Base-by-base conservation (phyloP, 1,140 invertebrate genomes). In the Aphis craccivora region DNA sequence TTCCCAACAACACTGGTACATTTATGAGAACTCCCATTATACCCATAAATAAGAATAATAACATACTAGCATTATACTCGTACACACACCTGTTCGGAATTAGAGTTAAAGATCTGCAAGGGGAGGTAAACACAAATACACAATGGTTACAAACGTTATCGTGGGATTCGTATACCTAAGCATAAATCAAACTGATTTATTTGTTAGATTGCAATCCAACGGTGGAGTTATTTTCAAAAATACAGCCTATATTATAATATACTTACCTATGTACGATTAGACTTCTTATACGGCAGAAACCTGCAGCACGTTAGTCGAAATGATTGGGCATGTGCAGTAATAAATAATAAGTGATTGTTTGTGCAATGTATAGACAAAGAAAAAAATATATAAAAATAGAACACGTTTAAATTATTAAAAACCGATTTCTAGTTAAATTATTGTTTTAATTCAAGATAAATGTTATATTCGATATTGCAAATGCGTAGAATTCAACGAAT, bases 401-500 rank as follows among this genome's bases (percentile, higher is more conserved):
- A 76, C n/a, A n/a, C 18, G 18, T 76, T n/a, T 6, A n/a, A 67
- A 0, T n/a, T 6, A 67, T 67, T 67, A 67, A 14, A 67, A n/a
- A 18, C 60, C 30, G 7, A n/a, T 67, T 67, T 67, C 60, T 67
- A 22, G 14, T n/a, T 5, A 76, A 67, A 67, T 67, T 67, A n/a
- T 67, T 67, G n/a, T 76, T n/a, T 51, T n/a, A 18, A n/a, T 14
- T n/a, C 18, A n/a, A 76, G 60, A 76, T 76, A 76, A 76, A 76
- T 76, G 5, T 76, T 76, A n/a, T 14, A 76, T 76, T n/a, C 11
- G 60, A n/a, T 76, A n/a, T 76, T 76, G 60, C 30, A 76, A 76
- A 18, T 76, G 60, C n/a, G n/a, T 76, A 76, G 60, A 76, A 76
- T 76, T 76, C 60, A n/a, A n/a, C n/a, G 60, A 76, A 76, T n/a